These are phyloP conservation scores for Drosophila mojavensis DNA, from an alignment of 1,140 invertebrate species.

Conservation along the genomic window DNA sequence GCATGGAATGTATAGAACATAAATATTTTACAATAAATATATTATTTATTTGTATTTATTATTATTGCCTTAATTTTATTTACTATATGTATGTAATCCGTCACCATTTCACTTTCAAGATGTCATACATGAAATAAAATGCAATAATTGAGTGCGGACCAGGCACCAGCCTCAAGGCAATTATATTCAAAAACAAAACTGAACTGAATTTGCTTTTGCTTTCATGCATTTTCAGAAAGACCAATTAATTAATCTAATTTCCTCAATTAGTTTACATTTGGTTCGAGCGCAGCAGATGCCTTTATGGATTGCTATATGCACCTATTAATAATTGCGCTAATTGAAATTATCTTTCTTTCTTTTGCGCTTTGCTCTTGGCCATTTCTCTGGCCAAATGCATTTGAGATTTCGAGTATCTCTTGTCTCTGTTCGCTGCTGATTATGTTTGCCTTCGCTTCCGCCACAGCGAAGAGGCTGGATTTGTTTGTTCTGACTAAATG, in stretches of 20 bases:
- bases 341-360: slow-evolving; percentile 49
- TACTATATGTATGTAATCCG: no score
- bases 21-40: no score
- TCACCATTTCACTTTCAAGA: no score
- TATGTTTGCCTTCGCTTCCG: slow-evolving; percentile 62
- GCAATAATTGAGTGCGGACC: no score
- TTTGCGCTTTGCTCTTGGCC: not conserved
- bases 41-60: no score
- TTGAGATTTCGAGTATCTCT: slow-evolving; percentile 66
- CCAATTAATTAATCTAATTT: not conserved
- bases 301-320: not conserved
- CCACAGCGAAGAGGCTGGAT: slow-evolving; percentile 30
- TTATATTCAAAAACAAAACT: no score
- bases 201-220: no score
- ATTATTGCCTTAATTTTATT: no score
- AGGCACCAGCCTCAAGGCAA: no score
- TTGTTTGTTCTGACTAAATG: slow-evolving; percentile 61
- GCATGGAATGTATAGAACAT: no score
- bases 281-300: slow-evolving; percentile 56
- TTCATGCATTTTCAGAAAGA: no score
- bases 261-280: slow-evolving; percentile 23
- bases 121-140: no score
- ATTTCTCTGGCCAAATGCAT: slow-evolving; percentile 29
- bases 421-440: slow-evolving; percentile 47
- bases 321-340: slow-evolving; percentile 61